Conservation (phyloP, 1,140 invertebrate genomes). For the Drosophila asahinai region DNA sequence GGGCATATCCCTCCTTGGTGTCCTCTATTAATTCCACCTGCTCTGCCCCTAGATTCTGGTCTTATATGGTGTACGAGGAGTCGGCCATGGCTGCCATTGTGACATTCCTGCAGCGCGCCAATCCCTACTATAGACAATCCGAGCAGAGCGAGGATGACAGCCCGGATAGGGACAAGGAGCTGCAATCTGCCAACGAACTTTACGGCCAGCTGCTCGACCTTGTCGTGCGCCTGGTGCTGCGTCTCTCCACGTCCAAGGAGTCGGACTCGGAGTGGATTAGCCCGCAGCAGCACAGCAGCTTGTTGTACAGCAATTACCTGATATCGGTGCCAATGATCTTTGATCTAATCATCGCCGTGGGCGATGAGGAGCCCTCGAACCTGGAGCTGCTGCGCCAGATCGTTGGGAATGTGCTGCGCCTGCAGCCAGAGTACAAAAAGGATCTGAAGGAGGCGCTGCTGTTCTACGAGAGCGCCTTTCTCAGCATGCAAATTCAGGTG, state of each 20-base stretch:
- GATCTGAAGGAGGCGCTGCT: slow-evolving; percentile 88
- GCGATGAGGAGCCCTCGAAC: slow-evolving; percentile 87
- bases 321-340: slow-evolving; percentile 93
- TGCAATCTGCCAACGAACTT: slow-evolving; percentile 55
- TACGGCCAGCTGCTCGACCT: slow-evolving; percentile 87
- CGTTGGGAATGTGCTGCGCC: slow-evolving; percentile 88
- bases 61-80: slow-evolving; percentile 90
- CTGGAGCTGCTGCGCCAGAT: slow-evolving; percentile 87
- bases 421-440: slow-evolving; percentile 90
- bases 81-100: slow-evolving; percentile 88
- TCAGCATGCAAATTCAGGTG: slow-evolving; percentile 78
- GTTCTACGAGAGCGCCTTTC: slow-evolving; percentile 85
- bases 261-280: slow-evolving; percentile 89
- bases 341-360: slow-evolving; percentile 91
- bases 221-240: slow-evolving; percentile 89
- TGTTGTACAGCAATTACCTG: slow-evolving; percentile 92
- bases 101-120: slow-evolving; percentile 90
- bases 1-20: no score
- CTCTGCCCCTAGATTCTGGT: slow-evolving; percentile 87
- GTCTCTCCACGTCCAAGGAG: slow-evolving; percentile 91
- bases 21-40: not conserved
- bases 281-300: slow-evolving; percentile 88
- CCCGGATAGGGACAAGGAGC: slow-evolving; percentile 51
- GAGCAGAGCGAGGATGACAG: slow-evolving; percentile 74
- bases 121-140: slow-evolving; percentile 88